These are phyloP conservation scores for Drosophila azteca DNA, from an alignment of 1,140 invertebrate genomes.

Conservation along the genomic window DNA sequence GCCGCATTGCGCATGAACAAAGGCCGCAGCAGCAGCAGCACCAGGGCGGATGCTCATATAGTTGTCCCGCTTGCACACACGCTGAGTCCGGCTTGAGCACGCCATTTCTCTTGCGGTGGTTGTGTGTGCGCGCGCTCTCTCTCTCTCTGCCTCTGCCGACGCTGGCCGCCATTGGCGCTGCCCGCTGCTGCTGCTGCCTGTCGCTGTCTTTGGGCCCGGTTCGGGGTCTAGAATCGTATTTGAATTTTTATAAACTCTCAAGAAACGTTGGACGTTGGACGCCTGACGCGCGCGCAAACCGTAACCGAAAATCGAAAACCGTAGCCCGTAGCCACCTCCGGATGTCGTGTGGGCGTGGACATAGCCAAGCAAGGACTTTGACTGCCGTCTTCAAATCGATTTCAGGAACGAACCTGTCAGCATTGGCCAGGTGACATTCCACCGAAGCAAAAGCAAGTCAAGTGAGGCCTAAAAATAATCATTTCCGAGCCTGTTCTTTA, in stretches of 20 bases:
- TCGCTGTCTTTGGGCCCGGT: slow-evolving; percentile 50
- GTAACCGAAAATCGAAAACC: slow-evolving; percentile 24
- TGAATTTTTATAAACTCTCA: slow-evolving; percentile 83
- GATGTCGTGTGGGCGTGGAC: slow-evolving; percentile 41
- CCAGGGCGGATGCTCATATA: slow-evolving; percentile 45
- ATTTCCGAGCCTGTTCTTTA: too few relatives aligned
- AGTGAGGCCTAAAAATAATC: slow-evolving; percentile 30
- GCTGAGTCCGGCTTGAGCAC: slow-evolving; percentile 18
- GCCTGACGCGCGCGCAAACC: slow-evolving; percentile 75
- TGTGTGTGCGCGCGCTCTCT: not conserved
- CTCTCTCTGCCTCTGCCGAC: slow-evolving; percentile 22
- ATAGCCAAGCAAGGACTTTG: too few relatives aligned
- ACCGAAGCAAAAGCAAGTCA: slow-evolving; percentile 34
- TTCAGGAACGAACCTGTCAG: too few relatives aligned
- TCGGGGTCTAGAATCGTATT: slow-evolving; percentile 74
- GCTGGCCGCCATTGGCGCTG: slow-evolving; percentile 45
- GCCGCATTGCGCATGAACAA: slow-evolving; percentile 68
- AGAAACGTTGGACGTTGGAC: slow-evolving; percentile 74
- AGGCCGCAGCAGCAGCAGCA: slow-evolving; percentile 46
- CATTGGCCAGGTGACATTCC: slow-evolving; percentile 11
- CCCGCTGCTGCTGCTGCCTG: slow-evolving; percentile 32
- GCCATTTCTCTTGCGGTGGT: slow-evolving; percentile 68
- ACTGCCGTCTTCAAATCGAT: too few relatives aligned
- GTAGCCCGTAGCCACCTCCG: slow-evolving; percentile 13
- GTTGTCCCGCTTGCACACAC: slow-evolving; percentile 56